A percentile compares a stretch with the other conserved stretches of the same genome.
phyloP scores from a whole-genome alignment of 2,888 invertebrate genomes.

The Trileptium ribeirensis region DNA sequence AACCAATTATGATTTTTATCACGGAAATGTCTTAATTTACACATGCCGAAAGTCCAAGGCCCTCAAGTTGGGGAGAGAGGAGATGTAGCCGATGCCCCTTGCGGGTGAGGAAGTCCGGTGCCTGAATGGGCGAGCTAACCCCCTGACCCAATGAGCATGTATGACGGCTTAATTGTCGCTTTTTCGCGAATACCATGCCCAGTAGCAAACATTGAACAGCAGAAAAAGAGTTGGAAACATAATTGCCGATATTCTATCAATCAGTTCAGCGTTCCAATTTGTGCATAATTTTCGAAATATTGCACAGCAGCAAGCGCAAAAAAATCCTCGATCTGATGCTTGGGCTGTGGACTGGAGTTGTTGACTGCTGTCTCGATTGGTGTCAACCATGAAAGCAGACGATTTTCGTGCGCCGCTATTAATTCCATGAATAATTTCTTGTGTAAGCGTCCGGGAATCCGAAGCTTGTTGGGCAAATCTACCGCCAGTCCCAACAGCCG shows the following conservation, averaged over 20 bases:
- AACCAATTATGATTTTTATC: too few species aligned
- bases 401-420: neutral
- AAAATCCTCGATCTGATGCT: neutral
- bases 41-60: too few species aligned
- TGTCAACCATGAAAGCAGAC: neutral
- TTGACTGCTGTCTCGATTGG: neutral
- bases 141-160: too few species aligned
- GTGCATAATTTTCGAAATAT: neutral
- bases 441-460: neutral
- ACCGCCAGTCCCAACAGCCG: neutral
- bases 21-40: too few species aligned
- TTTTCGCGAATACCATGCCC: conserved; percentile 2
- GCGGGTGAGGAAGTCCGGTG: too few species aligned
- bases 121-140: too few species aligned
- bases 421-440: neutral
- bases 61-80: too few species aligned
- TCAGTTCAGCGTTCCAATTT: conserved; percentile 39
- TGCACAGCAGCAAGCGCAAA: neutral
- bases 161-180: too few species aligned
- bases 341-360: neutral
- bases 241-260: conserved; percentile 43
- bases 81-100: too few species aligned
- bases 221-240: conserved; percentile 47
- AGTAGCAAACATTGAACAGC: conserved; percentile 44
- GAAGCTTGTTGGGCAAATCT: neutral